These are phyloP conservation scores for Hymenopus coronatus DNA, from an alignment of 2,888 invertebrate genomes.

Conservation along the genomic window DNA sequence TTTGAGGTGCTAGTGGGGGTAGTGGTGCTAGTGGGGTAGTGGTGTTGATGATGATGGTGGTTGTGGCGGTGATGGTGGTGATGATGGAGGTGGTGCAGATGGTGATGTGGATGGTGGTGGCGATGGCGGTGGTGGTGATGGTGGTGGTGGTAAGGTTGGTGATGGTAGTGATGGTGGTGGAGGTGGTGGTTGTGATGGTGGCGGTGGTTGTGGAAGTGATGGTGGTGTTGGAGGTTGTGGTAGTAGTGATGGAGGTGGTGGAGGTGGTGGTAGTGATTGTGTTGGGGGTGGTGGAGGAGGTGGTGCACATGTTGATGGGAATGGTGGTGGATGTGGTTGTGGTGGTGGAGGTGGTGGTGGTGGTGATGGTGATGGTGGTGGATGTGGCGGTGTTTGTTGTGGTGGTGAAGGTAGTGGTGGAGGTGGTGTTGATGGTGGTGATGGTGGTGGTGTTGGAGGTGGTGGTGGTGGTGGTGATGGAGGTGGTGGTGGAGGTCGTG, in stretches of 20 bases:
- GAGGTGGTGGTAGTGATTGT: background rate
- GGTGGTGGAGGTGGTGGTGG: background rate
- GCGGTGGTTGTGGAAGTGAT: background rate
- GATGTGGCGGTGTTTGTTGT: background rate
- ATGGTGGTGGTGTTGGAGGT: no score
- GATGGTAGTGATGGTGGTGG: background rate
- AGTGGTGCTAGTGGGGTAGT: background rate
- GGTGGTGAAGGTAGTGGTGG: no score
- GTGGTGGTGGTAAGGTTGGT: background rate
- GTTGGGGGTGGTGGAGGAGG: background rate
- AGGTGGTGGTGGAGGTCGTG: no score
- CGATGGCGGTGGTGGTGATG: background rate
- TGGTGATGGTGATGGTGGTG: background rate
- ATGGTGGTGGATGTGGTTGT: no score
- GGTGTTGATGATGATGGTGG: background rate
- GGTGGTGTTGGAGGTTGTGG: background rate
- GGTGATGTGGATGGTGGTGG: background rate
- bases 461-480: no score
- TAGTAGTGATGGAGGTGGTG: background rate
- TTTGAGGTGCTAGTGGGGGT: background rate
- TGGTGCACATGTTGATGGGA: no score
- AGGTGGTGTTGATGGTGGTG: no score
- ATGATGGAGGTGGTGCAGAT: background rate
- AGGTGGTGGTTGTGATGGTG: background rate
- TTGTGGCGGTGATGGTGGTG: background rate